Evolutionary conservation across 2,888 invertebrate species (phyloP), one percentile per base, ranked within the genome.

Genomic region (Tetragnatha montana): DNA sequence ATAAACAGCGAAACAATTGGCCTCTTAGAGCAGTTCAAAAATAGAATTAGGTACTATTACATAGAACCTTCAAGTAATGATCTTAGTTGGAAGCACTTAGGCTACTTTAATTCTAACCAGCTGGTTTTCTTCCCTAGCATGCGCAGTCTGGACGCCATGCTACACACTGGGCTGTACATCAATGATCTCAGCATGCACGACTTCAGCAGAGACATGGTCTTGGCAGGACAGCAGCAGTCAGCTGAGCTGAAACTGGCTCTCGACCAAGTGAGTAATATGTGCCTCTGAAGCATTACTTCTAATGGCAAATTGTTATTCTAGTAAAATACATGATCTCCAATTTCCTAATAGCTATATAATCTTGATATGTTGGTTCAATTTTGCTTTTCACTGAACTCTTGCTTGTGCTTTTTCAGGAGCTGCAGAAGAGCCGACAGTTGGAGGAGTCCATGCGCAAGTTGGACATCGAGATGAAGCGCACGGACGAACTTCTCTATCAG

Each of bases 101-200:
- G n/a, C n/a, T n/a, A n/a, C n/a, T n/a, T n/a, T 35, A 35, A 35
- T 35, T 35, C 35, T 35, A 35, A 35, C 35, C 35, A 35, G 1
- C 35, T 35, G 35, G 35, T 35, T 35, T 35, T 2, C 35, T 35
- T 35, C 35, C 92, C 19, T 91, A 95, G 94, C 69, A 98, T 99
- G 97, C 97, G 97, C 0, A 97, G 98, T 93, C 94, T 99, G 78
- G 96, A 97, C n/a, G 96, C 97, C 0, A 95, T 99, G 92, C 97
- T 98, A 91, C 96, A 96, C 76, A 97, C 98, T 0, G 98, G 99
- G 0, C 95, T 99, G 0, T 99, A 98, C 93, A 98, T 99, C 93
- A 99, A 99, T 93, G 99, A 99, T 94, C 95, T 99, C 84, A 98
- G 98, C 17, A 98, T 99, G 97, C 99, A 99, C 93, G 99, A 99